Evolutionary conservation across 2,888 invertebrate genomes (phyloP), one percentile per base, ranked within the genome.

Genomic region (Mantis religiosa): DNA sequence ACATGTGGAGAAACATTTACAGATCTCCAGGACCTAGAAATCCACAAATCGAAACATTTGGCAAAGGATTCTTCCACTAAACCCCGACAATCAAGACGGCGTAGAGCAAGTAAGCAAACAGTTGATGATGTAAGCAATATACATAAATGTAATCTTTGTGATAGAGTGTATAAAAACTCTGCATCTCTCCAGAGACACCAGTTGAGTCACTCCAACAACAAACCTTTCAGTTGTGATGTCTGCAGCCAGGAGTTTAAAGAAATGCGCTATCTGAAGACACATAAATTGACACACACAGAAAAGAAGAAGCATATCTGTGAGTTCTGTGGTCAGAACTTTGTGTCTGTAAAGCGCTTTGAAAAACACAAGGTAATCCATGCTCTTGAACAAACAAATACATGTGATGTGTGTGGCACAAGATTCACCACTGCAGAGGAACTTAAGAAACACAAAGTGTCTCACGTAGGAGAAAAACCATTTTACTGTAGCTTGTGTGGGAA

Each of bases 401-500:
- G 88, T 20, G 84, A 88, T 27, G 84, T 84, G n/a, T 88, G 88
- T 47, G 84, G 84, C n/a, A 84, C 54, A 28, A 84, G 85, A 12
- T 88, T 54, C 28, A 84, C 54, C 7, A 47, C 28, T 9, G 71
- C 83, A 54, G 84, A 27, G 9, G 84, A 71, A 71, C 20, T 71
- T 3, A 71, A 71, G 15, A 84, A 81, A 12, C 90, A 90, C 82
- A 87, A 88, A 25, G 86, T 82, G 20, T 83, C 84, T 28, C 90
- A 90, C 82, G 87, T 83, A 9, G 89, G 89, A 12, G 89, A 89
- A 28, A 89, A 88, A 82, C 89, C 89, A 71, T 85, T 85, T 47
- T 82, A 89, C 28, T 90, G 90, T 30, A 54, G 82, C n/a, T 54
- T 84, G 27, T 90, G 90, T 83, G 88, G 88, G 7, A 90, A 90